These are phyloP conservation scores for Drosophila flavopinicola DNA, from an alignment of 2,888 invertebrate species.

Conservation along the genomic window DNA sequence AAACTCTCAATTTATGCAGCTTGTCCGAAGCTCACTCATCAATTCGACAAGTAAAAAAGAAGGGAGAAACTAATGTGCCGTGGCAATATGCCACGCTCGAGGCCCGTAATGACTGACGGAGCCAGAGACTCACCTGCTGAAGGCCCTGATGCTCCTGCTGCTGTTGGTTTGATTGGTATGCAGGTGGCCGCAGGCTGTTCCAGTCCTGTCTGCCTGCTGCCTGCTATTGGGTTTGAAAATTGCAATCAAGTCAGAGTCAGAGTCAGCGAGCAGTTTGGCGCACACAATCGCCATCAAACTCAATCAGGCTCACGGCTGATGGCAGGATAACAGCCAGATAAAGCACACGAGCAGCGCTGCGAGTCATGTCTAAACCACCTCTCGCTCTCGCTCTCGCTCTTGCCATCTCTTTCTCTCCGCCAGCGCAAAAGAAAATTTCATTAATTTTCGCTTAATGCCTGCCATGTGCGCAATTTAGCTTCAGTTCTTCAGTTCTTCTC, in stretches of 20 bases:
- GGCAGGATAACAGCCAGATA: slow-evolving; percentile 55
- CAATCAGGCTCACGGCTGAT: slow-evolving; percentile 72
- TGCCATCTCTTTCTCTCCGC: too few species aligned
- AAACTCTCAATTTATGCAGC: slow-evolving; percentile 1
- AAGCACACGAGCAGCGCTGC: slow-evolving; percentile 20
- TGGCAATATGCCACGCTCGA: slow-evolving; percentile 28
- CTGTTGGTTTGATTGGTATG: slow-evolving; percentile 68
- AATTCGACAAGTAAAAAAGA: slow-evolving; percentile 43
- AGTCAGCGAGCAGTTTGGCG: slow-evolving; percentile 44
- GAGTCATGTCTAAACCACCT: slow-evolving; percentile 31
- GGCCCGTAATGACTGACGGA: slow-evolving; percentile 33
- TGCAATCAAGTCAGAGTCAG: slow-evolving; percentile 69
- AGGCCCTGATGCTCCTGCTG: slow-evolving; percentile 40
- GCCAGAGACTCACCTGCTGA: slow-evolving; percentile 18
- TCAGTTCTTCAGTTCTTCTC: slow-evolving; percentile 20
- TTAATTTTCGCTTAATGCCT: slow-evolving; percentile 79
- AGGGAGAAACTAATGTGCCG: slow-evolving; percentile 56
- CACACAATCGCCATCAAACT: slow-evolving; percentile 80
- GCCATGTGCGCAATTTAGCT: slow-evolving; percentile 78
- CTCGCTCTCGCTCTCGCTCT: too few species aligned
- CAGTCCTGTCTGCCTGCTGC: slow-evolving; percentile 7
- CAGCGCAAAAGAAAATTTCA: slow-evolving; percentile 65
- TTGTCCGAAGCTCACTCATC: slow-evolving; percentile 40
- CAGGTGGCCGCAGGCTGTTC: slow-evolving; percentile 45
- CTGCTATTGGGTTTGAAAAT: slow-evolving; percentile 51